Percentiles rank a stretch among this genome's conserved stretches.
Evolutionary conservation across 2,113 vertebrate genomes (phyloP).

Genomic region (Terrapene triunguis): DNA sequence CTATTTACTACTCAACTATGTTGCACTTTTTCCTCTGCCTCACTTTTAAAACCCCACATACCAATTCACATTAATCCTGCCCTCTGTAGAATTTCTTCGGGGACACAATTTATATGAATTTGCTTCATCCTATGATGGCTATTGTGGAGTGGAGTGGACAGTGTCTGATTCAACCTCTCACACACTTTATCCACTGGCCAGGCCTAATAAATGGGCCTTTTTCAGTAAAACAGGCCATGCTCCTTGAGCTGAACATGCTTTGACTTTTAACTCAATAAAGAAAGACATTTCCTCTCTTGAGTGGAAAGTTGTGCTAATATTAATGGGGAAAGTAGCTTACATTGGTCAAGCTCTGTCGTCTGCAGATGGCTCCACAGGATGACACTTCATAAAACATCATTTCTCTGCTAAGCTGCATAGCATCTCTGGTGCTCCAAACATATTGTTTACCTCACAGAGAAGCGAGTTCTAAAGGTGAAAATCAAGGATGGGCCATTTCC

Average conservation of each 20-base stretch:
- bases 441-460: conserved; percentile 54
- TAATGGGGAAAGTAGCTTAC: not conserved
- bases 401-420: conserved; percentile 42
- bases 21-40: conserved; percentile 4
- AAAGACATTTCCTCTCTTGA: not conserved
- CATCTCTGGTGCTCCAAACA: conserved; percentile 19
- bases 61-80: conserved; percentile 5
- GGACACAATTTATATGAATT: conserved; percentile 28
- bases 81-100: not conserved
- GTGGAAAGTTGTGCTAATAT: not conserved
- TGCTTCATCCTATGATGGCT: not conserved
- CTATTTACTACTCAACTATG: not conserved
- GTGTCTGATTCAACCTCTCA: not conserved
- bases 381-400: not conserved
- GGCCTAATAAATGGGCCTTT: not conserved
- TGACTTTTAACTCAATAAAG: not conserved
- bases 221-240: not conserved
- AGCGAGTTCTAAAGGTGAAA: conserved; percentile 61
- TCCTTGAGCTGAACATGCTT: not conserved
- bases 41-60: conserved; percentile 1
- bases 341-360: not conserved
- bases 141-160: conserved; percentile 23
- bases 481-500: conserved; percentile 32
- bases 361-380: not conserved
- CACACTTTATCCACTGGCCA: not conserved